Evolutionary conservation across 1,140 invertebrate genomes (phyloP), one percentile per base, ranked within the genome.

Genomic region (Rhyacophila brunnea): DNA sequence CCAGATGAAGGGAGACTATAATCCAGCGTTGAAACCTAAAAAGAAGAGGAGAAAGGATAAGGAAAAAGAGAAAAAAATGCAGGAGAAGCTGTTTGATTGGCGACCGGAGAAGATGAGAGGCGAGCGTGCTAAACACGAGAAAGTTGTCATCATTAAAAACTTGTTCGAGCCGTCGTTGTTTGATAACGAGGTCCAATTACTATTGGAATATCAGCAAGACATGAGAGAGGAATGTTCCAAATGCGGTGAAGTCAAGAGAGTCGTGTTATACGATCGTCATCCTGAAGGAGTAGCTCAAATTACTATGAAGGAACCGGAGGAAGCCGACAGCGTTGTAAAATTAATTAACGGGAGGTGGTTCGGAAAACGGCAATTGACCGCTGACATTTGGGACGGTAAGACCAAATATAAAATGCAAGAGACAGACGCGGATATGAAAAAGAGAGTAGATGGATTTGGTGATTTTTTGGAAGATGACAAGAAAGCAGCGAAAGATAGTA

Each of bases 71-170:
- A 94, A 94, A 75, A 95, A 95, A 75, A 89, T 91, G 73, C 92
- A 98, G 68, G 89, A 98, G 71, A 97, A 95, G 85, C 75, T 98
- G 32, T 95, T 99, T 71, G 94, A 95, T 71, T 99, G 97, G 97
- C 81, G 91, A 66, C 95, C 96, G 2, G 95, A 99, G 60, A 93
- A 93, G 73, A 79, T 92, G 67, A 75, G 86, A 19, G 91, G 91
- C 1, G 88, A 93, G 68, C 83, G 94, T 47, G 79, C 85, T 0
- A 95, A 94, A 70, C 85, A 90, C 71, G 96, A 99, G 70, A 88
- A 86, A 68, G 85, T 93, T 40, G 93, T 99, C 1, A 89, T 99
- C 32, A 84, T 99, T 0, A 95, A 95, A 69, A 97, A 99, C 77
- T 83, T 98, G 18, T 99, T 99, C 78, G 85, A 88, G 53, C 89